Evolutionary conservation across 2,888 invertebrate genomes (phyloP), one percentile per base, ranked within the genome.

Genomic region (Mellilla xanthometata): DNA sequence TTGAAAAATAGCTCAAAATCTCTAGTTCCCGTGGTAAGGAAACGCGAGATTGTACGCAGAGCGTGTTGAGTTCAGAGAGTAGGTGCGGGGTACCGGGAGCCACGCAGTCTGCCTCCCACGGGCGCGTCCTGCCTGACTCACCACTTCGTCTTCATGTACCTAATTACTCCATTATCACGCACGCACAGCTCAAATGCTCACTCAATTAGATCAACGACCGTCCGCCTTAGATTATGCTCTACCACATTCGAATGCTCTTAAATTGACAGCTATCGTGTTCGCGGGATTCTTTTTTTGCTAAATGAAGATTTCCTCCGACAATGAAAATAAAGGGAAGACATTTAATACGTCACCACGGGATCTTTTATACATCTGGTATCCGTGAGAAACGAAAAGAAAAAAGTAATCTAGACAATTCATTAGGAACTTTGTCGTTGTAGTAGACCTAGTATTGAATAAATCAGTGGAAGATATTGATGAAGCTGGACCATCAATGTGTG

Each of bases 81-180:
- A 68, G 66, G 69, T 64, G 35, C 10, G 33, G 61, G 64, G 62
- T 46, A 54, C 47, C 52, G 66, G 87, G 88, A 81, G 87, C 87
- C 88, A 88, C 66, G 87, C 88, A 79, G 88, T 89, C 88, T 89
- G 72, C 83, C 86, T 75, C 88, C 88, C 88, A 87, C 87, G 85
- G 62, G 54, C 72, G 66, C 82, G 80, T 82, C 82, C 84, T 81
- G 83, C 74, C 78, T 85, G 82, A 86, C 75, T 88, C 87, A 88
- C 82, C 85, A 85, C 81, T 85, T n/a, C n/a, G n/a, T n/a, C n/a
- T n/a, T 85, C 77, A 80, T 82, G 65, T 69, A 69, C 86, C 75
- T 86, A 89, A 89, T 88, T 87, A 89, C 81, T 58, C 86, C 81
- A 85, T 87, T 84, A 87, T 79, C 84, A 81, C 83, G 81, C 87